These are phyloP conservation scores for Leptopilina syphax DNA, from an alignment of 2,888 invertebrate genomes.

Conservation along the genomic window DNA sequence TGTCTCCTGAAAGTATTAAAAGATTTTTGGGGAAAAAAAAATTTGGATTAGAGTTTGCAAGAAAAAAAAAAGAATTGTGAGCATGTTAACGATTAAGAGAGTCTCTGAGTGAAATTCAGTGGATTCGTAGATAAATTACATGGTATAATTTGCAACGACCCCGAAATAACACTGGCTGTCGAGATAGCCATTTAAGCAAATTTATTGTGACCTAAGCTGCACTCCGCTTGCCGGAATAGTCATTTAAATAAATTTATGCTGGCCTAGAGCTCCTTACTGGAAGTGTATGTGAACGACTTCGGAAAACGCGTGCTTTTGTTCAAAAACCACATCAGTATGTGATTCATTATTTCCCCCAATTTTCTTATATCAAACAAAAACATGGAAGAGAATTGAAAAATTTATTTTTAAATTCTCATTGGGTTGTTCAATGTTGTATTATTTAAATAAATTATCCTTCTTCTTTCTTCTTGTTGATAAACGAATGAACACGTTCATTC, in stretches of 20 bases:
- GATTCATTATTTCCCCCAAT: neutral
- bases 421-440: too few relatives aligned
- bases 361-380: too few relatives aligned
- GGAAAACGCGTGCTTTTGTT: conserved; percentile 28
- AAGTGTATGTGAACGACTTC: conserved; percentile 31
- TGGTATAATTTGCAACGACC: conserved; percentile 58
- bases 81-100: conserved; percentile 5
- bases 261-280: conserved; percentile 52
- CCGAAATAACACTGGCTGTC: conserved; percentile 58
- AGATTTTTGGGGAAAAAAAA: too few relatives aligned
- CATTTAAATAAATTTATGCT: conserved; percentile 61
- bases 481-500: neutral
- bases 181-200: conserved; percentile 56
- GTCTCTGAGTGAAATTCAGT: conserved; percentile 38
- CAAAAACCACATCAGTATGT: conserved; percentile 18
- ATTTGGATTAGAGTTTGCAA: neutral
- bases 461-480: too few relatives aligned
- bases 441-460: too few relatives aligned
- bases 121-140: conserved; percentile 55
- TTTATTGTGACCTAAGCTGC: conserved; percentile 59
- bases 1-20: too few relatives aligned
- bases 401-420: too few relatives aligned
- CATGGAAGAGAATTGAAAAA: too few relatives aligned
- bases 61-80: neutral
- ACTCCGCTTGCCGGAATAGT: conserved; percentile 55